These are phyloP conservation scores for Lordiphosa andalusiaca DNA, from an alignment of 2,888 invertebrate species.

Conservation along the genomic window DNA sequence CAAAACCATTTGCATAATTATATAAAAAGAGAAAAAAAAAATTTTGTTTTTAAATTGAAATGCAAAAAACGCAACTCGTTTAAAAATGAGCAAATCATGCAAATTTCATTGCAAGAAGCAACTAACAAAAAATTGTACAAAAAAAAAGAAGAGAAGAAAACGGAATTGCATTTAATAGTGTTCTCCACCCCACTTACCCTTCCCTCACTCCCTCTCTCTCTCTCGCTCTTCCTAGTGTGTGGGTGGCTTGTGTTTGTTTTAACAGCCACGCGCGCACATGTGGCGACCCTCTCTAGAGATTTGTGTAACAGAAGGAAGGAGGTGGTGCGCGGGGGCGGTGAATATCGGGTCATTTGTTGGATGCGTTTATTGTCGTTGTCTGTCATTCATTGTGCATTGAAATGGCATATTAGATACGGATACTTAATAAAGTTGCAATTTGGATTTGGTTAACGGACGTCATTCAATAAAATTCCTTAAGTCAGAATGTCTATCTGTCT, in stretches of 20 bases:
- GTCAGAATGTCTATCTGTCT: too few species aligned
- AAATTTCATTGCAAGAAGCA: slow-evolving; percentile 15
- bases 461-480: too few species aligned
- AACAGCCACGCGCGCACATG: slow-evolving; percentile 53
- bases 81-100: slow-evolving; percentile 32
- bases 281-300: slow-evolving; percentile 1
- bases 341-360: slow-evolving; percentile 9
- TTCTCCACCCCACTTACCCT: neutral
- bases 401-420: slow-evolving; percentile 8
- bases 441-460: too few species aligned
- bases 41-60: neutral
- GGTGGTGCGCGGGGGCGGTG: neutral
- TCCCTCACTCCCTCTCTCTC: neutral
- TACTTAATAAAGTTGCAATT: too few species aligned
- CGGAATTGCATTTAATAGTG: slow-evolving; percentile 27
- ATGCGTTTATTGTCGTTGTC: neutral
- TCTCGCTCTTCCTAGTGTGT: slow-evolving; percentile 14
- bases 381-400: neutral
- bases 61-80: slow-evolving; percentile 27
- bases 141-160: slow-evolving; percentile 8
- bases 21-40: slow-evolving; percentile 24
- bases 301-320: too few species aligned
- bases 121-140: slow-evolving; percentile 17
- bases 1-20: slow-evolving; percentile 42
- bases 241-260: slow-evolving; percentile 60